phyloP scores from a whole-genome alignment of 1,140 invertebrate genomes.

The Copidosoma floridanum region DNA sequence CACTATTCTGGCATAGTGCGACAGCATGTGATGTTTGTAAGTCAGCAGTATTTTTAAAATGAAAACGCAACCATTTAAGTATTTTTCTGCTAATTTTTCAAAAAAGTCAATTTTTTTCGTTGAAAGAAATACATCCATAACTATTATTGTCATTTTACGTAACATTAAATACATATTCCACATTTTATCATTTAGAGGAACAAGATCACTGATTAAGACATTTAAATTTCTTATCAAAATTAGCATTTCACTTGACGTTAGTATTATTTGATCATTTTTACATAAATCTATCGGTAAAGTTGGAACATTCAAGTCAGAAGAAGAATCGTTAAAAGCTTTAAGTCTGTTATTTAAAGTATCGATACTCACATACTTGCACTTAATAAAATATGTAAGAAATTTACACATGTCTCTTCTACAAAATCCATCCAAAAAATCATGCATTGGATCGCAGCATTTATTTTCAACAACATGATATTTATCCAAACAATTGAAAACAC shows the following conservation, averaged over 20 bases:
- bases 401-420: slow-evolving; percentile 21
- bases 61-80: neutral
- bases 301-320: neutral
- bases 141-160: slow-evolving; percentile 14
- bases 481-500: neutral
- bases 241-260: slow-evolving; percentile 39
- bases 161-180: slow-evolving; percentile 32
- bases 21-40: slow-evolving; percentile 27
- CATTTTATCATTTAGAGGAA: slow-evolving; percentile 31
- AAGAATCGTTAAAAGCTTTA: slow-evolving; percentile 11
- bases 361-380: slow-evolving; percentile 37
- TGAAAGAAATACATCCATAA: slow-evolving; percentile 6
- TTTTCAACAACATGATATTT: neutral
- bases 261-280: slow-evolving; percentile 33
- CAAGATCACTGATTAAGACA: slow-evolving; percentile 38
- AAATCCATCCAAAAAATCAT: slow-evolving; percentile 20
- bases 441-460: slow-evolving; percentile 29
- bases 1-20: slow-evolving; percentile 28
- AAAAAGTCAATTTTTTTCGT: neutral
- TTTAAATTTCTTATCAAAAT: slow-evolving; percentile 36
- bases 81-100: neutral
- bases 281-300: slow-evolving; percentile 24
- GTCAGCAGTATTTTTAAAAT: neutral
- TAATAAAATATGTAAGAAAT: slow-evolving; percentile 18
- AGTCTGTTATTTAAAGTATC: slow-evolving; percentile 18